phyloP scores from a whole-genome alignment of 2,888 invertebrate species.

The Phortica magna region DNA sequence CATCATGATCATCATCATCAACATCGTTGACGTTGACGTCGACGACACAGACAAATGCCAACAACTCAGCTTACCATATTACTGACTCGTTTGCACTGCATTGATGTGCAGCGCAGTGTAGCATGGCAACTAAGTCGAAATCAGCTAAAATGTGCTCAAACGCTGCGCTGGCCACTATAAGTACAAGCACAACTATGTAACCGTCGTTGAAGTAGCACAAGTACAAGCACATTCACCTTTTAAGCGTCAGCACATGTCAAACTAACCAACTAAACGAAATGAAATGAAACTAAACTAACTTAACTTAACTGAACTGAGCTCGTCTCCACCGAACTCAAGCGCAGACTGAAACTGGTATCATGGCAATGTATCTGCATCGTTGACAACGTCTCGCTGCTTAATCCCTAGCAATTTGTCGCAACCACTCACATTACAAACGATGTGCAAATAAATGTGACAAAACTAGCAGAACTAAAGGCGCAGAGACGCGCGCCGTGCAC shows the following conservation, averaged over 20 bases:
- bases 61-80: conserved; percentile 5
- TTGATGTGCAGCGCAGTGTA: not conserved
- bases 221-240: conserved; percentile 18
- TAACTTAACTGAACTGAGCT: not conserved
- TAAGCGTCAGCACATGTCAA: conserved; percentile 6
- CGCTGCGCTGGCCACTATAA: not conserved
- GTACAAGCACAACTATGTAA: not conserved
- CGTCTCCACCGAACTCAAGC: not conserved
- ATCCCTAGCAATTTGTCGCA: conserved; percentile 69
- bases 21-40: not conserved
- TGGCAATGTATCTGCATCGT: not conserved
- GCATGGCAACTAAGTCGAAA: not conserved
- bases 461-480: not conserved
- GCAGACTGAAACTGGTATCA: not conserved
- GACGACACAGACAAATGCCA: not conserved
- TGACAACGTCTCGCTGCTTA: conserved; percentile 39
- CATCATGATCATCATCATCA: not conserved
- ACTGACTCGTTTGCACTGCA: not conserved
- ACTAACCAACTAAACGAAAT: conserved; percentile 15
- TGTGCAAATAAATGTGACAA: conserved; percentile 15
- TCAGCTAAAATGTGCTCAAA: not conserved
- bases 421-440: conserved; percentile 65
- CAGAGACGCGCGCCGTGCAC: not conserved
- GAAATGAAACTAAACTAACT: not conserved
- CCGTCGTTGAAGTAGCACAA: not conserved